Base-by-base conservation (phyloP, 2,113 vertebrate genomes). In the Gadus macrocephalus region DNA sequence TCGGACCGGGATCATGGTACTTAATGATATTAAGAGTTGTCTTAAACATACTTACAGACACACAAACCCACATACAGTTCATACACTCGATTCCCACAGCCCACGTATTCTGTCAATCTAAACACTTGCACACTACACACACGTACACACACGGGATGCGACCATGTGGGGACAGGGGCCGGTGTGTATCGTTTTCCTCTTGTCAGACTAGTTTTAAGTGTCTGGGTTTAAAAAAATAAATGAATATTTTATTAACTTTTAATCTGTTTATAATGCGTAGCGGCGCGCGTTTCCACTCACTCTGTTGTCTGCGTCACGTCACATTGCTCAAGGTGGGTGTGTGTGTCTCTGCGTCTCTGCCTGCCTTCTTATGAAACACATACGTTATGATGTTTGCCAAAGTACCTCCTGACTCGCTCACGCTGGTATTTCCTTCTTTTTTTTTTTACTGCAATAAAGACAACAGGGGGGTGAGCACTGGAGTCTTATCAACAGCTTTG, bases 151-250 rank as follows among this genome's bases (percentile, higher is more conserved):
- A 60, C 19, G 1, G 42, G 42, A 49, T 14, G 8, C 11, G 42
- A 49, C 42, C 9, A 9, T 49, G 42, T 14, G 42, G 8, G 8
- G 42, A 9, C 6, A 49, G 7, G 25, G 25, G 25, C 25, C 25
- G 25, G 25, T 31, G 74, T 69, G 80, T 4, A 17, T 4, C 55
- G 25, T 86, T 73, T 89, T 87, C 72, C 69, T 88, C 80, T 90
- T 78, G 91, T 90, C 42, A 49, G 85, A 88, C 90, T 92, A 72
- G 91, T 94, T 94, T 94, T 94, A 95, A 93, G 90, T 92, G 91
- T 92, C 92, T 95, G 94, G 93, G 93, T 93, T 93, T 94, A 94
- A 94, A 94, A 94, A 94, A 95, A 93, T 95, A 93, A 93, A 93
- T 58, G 22, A 83, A 82, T 96, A 95, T 98, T 98, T 98, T 97